A percentile compares a stretch with the other conserved stretches of the same genome.
Evolutionary conservation across 2,797 vertebrate genomes (phyloP).

Genomic region (Mareca penelope): DNA sequence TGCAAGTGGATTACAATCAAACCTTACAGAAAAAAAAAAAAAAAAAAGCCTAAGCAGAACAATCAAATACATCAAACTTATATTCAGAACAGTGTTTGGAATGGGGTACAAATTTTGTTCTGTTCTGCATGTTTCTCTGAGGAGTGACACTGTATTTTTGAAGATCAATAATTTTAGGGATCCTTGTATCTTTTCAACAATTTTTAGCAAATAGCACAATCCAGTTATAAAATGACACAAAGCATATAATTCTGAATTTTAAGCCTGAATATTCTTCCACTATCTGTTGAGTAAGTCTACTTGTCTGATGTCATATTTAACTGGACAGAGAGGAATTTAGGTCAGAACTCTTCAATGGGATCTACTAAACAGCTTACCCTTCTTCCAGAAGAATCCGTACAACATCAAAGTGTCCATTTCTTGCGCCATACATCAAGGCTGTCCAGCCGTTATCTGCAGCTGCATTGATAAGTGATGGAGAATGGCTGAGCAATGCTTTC

Average conservation of each 20-base stretch:
- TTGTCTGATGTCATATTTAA: not conserved
- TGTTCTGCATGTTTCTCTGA: not conserved
- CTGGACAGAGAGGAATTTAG: not conserved
- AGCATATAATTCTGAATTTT: not conserved
- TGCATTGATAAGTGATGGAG: conserved; percentile 81
- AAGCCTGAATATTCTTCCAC: not conserved
- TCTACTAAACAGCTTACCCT: conserved; percentile 79
- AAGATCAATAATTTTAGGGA: not conserved
- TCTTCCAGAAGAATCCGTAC: conserved; percentile 82
- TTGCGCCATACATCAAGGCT: conserved; percentile 89
- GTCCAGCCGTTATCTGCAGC: conserved; percentile 87
- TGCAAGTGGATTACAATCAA: not conserved
- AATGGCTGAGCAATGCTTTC: conserved; percentile 74
- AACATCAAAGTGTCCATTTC: conserved; percentile 85
- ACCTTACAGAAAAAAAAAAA: not conserved
- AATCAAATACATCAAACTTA: not conserved
- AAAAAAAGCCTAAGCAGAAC: not conserved
- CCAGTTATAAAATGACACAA: not conserved
- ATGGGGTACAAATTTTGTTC: not conserved
- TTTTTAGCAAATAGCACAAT: not conserved
- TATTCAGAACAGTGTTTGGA: not conserved
- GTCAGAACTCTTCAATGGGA: not conserved
- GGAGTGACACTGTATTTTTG: not conserved
- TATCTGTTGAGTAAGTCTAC: not conserved
- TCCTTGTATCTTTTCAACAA: not conserved